Percentiles rank a stretch among this genome's conserved stretches.
These are phyloP conservation scores for Heliconius eleuchia DNA, from an alignment of 1,140 invertebrate species.

Conservation along the genomic window DNA sequence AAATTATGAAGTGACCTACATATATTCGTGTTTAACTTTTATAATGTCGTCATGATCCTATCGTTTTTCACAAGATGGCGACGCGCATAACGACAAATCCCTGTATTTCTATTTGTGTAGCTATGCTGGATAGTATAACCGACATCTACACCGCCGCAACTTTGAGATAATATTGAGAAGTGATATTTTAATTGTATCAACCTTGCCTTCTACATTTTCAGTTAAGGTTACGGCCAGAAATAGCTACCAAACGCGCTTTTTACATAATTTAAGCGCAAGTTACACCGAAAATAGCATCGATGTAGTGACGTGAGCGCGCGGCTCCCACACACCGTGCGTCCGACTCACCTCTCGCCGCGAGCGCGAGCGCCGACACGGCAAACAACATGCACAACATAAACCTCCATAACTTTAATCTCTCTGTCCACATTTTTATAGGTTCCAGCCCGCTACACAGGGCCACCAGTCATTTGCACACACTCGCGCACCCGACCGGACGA, in stretches of 20 bases:
- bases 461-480: conserved; percentile 78
- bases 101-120: conserved; percentile 80
- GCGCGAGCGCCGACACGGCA: conserved; percentile 68
- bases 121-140: conserved; percentile 53
- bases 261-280: conserved; percentile 80
- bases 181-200: conserved; percentile 48
- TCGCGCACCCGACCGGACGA: conserved; percentile 73
- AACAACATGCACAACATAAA: conserved; percentile 77
- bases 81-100: conserved; percentile 75
- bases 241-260: conserved; percentile 76
- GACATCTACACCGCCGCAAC: conserved; percentile 38
- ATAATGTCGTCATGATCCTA: conserved; percentile 76
- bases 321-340: conserved; percentile 49
- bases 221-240: conserved; percentile 76
- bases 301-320: conserved; percentile 63
- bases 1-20: conserved; percentile 62
- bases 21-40: conserved; percentile 67
- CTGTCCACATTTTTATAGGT: conserved; percentile 76
- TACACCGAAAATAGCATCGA: conserved; percentile 72
- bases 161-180: conserved; percentile 36
- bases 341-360: conserved; percentile 69
- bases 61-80: conserved; percentile 81
- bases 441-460: conserved; percentile 67
- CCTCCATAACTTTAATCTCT: conserved; percentile 78
- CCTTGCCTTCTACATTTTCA: conserved; percentile 59